Conservation (phyloP, 2,888 invertebrate species). For the Geophilus truncorum region DNA sequence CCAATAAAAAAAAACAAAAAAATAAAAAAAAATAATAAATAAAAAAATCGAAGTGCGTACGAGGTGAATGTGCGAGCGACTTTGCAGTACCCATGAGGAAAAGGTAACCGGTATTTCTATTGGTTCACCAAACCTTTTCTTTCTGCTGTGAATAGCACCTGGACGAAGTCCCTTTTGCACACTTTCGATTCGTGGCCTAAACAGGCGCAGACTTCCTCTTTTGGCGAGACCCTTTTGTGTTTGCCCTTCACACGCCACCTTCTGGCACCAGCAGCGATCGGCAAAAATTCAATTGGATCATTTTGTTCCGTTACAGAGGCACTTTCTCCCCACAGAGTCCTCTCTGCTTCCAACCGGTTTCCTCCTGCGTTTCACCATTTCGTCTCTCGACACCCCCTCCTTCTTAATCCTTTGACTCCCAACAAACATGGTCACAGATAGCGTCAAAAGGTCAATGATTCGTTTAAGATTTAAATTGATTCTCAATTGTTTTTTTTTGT, state of each 20-base stretch:
- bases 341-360: slow-evolving; percentile 10
- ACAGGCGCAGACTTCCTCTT: slow-evolving; percentile 2
- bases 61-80: not conserved
- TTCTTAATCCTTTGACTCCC: slow-evolving; percentile 1
- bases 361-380: not conserved
- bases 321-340: slow-evolving; percentile 14
- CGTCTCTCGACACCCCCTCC: not conserved
- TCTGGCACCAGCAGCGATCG: not conserved
- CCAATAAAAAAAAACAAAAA: not conserved
- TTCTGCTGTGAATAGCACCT: slow-evolving; percentile 11
- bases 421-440: not conserved
- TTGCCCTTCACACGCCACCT: slow-evolving; percentile 3
- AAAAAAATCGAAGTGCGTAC: too few relatives aligned
- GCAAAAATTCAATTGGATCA: slow-evolving; percentile 13
- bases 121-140: not conserved
- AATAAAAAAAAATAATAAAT: not conserved
- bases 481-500: too few relatives aligned
- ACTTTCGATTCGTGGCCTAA: slow-evolving; percentile 13
- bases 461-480: not conserved
- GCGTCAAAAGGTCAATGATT: not conserved
- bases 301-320: slow-evolving; percentile 15
- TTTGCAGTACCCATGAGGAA: not conserved
- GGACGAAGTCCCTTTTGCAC: not conserved
- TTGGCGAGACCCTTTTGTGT: slow-evolving; percentile 1
- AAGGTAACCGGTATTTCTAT: slow-evolving; percentile 7